Evolutionary conservation across 2,888 invertebrate genomes (phyloP), one percentile per base, ranked within the genome.

Genomic region (Acanthosepion lycidas): DNA sequence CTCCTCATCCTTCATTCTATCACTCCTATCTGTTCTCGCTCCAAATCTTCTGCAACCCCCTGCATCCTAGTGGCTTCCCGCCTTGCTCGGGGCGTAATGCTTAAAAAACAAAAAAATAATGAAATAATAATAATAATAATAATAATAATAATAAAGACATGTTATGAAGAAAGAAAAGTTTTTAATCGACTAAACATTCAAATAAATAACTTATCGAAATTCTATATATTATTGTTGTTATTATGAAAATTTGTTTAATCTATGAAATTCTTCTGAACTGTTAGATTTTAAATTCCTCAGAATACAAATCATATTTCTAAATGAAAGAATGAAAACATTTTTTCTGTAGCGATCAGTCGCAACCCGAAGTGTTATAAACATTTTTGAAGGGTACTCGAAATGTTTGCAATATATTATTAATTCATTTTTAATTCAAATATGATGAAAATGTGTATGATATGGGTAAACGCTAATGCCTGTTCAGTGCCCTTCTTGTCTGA

Each of bases 401-500:
- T 78, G 78, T 78, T 78, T 78, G 78, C 78, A 20, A 78, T 78
- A 78, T 78, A 78, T 78, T 78, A 78, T 78, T 78, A 78, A 78
- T 78, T 78, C 78, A 78, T 78, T 78, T 78, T 78, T 78, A 78
- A 78, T 78, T 78, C 78, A 78, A 78, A 15, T n/a, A n/a, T 78
- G 6, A 78, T 78, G 78, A 78, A 78, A 78, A 78, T 33, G 78
- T n/a, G 78, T 33, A 78, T 33, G n/a, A n/a, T 78, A 33, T 78
- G 78, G 78, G 8, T 78, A 33, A 18, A 78, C n/a, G 78, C 78
- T 78, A 78, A 78, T 78, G 78, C n/a, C n/a, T 78, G n/a, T 78
- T 78, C n/a, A 15, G 78, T 78, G 78, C n/a, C 78, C 78, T 78
- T 78, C 78, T 78, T 18, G 78, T 78, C 78, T 78, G 78, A 78